Evolutionary conservation across 30 jellyfish, hydroid and myxozoan genomes (phyloP).

Genomic region (Hydra vulgaris): DNA sequence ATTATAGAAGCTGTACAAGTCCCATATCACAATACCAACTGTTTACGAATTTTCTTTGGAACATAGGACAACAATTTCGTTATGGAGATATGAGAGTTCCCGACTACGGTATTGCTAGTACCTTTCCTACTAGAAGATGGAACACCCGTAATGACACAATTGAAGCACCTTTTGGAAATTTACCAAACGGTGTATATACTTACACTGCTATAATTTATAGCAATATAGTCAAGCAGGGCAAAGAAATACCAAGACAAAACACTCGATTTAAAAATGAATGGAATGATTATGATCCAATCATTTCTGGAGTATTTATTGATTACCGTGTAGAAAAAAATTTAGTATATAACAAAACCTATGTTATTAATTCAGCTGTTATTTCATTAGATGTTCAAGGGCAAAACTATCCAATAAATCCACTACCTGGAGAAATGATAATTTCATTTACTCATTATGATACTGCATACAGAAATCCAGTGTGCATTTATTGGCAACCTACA

Average conservation of each 20-base stretch:
- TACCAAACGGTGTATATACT: conserved; percentile 56
- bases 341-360: conserved; percentile 26
- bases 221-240: conserved; percentile 28
- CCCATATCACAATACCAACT: not conserved
- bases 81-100: conserved; percentile 31
- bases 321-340: conserved; percentile 46
- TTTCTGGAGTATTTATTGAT: conserved; percentile 59
- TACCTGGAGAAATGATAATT: conserved; percentile 66
- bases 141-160: conserved; percentile 74
- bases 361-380: conserved; percentile 59
- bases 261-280: conserved; percentile 53
- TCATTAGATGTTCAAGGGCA: conserved; percentile 38
- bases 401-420: conserved; percentile 40
- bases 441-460: conserved; percentile 59
- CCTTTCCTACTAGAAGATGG: conserved; percentile 57
- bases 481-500: conserved; percentile 87
- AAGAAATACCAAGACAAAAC: conserved; percentile 16
- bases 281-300: conserved; percentile 51
- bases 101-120: conserved; percentile 28
- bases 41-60: conserved; percentile 18
- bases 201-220: conserved; percentile 45
- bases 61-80: conserved; percentile 6
- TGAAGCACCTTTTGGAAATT: conserved; percentile 68
- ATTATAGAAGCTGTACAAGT: not conserved
- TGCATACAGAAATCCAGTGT: conserved; percentile 49